phyloP scores from a whole-genome alignment of 2,888 invertebrate species.

The Apamea crenata region DNA sequence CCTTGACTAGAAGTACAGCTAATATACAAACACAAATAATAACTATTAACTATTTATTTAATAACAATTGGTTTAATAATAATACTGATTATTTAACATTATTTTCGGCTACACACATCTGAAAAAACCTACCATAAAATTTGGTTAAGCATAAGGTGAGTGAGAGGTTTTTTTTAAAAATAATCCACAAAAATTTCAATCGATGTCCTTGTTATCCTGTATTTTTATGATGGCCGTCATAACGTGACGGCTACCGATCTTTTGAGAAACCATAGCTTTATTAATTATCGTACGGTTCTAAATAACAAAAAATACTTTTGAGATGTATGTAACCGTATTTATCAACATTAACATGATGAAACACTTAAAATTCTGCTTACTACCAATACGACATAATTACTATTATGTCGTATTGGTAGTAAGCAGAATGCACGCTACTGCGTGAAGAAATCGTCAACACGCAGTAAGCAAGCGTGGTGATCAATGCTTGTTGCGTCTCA shows the following conservation, averaged over 20 bases:
- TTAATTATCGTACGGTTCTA: not conserved
- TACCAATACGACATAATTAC: not conserved
- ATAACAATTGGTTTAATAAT: slow-evolving; percentile 53
- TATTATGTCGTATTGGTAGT: too few relatives aligned
- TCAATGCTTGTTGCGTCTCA: not conserved
- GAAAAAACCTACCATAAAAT: not conserved
- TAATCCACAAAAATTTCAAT: too few relatives aligned
- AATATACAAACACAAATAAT: slow-evolving; percentile 63
- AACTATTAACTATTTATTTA: slow-evolving; percentile 49
- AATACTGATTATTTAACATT: slow-evolving; percentile 60
- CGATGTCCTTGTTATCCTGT: not conserved
- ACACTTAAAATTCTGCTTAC: slow-evolving; percentile 5
- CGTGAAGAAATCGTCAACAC: not conserved
- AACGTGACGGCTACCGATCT: not conserved
- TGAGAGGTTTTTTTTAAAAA: too few relatives aligned
- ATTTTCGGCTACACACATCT: slow-evolving; percentile 18
- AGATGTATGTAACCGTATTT: slow-evolving; percentile 3
- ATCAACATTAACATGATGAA: not conserved
- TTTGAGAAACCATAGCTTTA: not conserved
- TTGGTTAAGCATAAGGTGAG: not conserved
- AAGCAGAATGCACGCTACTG: too few relatives aligned
- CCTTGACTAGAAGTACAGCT: slow-evolving; percentile 68
- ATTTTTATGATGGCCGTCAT: not conserved
- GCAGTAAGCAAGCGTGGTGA: not conserved
- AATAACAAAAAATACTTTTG: not conserved